A percentile compares a stretch with the other conserved stretches of the same genome.
Evolutionary conservation across 2,888 invertebrate genomes (phyloP).

Genomic region (Calliopum simillimum): DNA sequence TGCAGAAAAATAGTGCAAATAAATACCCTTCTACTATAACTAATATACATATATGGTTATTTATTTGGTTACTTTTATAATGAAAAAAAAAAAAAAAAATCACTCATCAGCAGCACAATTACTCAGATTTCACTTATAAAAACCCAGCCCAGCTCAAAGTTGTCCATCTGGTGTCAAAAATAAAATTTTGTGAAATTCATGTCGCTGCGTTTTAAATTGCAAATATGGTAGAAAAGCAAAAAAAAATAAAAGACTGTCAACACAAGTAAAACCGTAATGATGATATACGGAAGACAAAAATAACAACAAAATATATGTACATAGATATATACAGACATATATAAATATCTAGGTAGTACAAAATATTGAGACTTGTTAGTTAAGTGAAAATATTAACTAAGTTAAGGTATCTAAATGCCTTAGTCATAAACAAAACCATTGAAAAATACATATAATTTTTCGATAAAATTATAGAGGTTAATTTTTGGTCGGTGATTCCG

Average conservation of each 20-base stretch:
- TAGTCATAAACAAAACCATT: no score
- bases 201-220: not conserved
- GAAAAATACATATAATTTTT: no score
- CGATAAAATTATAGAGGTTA: no score
- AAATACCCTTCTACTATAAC: no score
- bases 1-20: no score
- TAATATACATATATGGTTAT: no score
- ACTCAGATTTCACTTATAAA: not conserved
- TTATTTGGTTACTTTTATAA: no score
- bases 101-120: no score
- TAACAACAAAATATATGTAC: not conserved
- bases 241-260: not conserved
- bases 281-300: conserved; percentile 7
- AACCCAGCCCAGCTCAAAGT: not conserved
- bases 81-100: no score
- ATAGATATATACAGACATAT: not conserved
- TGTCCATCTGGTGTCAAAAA: conserved; percentile 8
- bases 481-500: no score
- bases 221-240: not conserved
- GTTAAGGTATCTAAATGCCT: no score
- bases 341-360: not conserved
- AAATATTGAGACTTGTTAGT: not conserved
- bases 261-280: not conserved
- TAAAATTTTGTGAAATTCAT: conserved; percentile 6
- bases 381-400: conserved; percentile 3